Evolutionary conservation across 2,888 invertebrate genomes (phyloP), one percentile per base, ranked within the genome.

Genomic region (Pollenia angustigena): DNA sequence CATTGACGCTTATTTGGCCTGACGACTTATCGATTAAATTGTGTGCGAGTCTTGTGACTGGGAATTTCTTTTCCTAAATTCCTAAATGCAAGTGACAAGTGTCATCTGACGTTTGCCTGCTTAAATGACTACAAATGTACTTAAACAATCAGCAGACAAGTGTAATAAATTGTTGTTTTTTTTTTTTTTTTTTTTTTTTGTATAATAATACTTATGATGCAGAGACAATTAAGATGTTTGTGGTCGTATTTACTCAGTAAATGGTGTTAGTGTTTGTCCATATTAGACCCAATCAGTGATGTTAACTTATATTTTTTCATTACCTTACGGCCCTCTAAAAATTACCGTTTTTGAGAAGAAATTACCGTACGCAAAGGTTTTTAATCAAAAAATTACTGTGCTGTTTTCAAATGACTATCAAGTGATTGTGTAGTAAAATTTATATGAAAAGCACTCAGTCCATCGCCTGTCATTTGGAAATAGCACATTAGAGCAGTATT

Each of bases 1-100:
- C 62, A 42, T 62, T 62, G 62, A 16, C 62, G 42, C 40, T 62
- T 16, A 62, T 62, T 62, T 62, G 42, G 62, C 62, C 62, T 44
- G 42, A 62, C 62, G 62, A 62, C 62, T 46, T 18, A 46, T 18
- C 64, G 64, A 46, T 64, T 64, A 64, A 44, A 64, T 12, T 64
- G 44, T 44, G 46, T 64, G 18, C 18, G 7, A 64, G 16, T 64
- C 42, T 42, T 62, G 62, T 42, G 46, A 42, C 60, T 42, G 60
- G 4, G 10, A 42, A 42, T 62, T 42, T 62, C 9, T 62, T 42
- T 2, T 62, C 16, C 16, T 62, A 62, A 62, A 62, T 2, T 62
- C 16, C 16, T 62, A 62, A 62, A 62, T 62, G 8, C 12, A 10
- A 46, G 64, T 64, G 64, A 7, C 46, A 64, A 44, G 64, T 64